A percentile compares a stretch with the other conserved stretches of the same genome.
These are phyloP conservation scores for Cygnus buccinator DNA, from an alignment of 2,113 vertebrate species.

Conservation along the genomic window DNA sequence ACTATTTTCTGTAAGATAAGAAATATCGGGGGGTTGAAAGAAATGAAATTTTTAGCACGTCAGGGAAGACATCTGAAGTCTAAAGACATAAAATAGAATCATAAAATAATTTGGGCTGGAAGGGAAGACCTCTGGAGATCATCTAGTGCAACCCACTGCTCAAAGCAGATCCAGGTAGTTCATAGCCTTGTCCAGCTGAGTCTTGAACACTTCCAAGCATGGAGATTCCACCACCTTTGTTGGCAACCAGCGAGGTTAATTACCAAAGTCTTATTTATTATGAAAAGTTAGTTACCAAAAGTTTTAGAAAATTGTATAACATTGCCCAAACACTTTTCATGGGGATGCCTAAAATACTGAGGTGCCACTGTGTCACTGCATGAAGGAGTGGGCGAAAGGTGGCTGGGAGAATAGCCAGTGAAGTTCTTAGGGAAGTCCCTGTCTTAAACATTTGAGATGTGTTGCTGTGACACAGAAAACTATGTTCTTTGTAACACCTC, in stretches of 20 bases:
- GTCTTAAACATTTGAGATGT: not conserved
- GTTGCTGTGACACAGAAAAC: not conserved
- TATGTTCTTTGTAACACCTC: not conserved
- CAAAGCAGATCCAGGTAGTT: not conserved
- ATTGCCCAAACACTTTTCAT: not conserved
- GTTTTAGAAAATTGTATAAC: not conserved
- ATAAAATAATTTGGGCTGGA: not conserved
- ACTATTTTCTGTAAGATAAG: not conserved
- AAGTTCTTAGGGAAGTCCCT: not conserved
- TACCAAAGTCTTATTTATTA: not conserved
- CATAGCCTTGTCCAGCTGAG: not conserved
- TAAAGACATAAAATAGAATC: not conserved
- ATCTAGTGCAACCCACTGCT: not conserved
- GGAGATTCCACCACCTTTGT: not conserved
- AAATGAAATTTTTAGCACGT: not conserved
- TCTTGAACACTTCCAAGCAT: not conserved
- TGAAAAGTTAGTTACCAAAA: not conserved
- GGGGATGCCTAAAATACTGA: not conserved
- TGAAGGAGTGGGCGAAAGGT: not conserved
- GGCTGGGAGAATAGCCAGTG: not conserved
- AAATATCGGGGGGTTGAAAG: not conserved
- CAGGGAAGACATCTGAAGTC: not conserved
- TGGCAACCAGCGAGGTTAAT: not conserved
- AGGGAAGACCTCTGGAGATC: not conserved
- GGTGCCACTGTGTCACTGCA: accelerated